A percentile compares a stretch with the other conserved stretches of the same genome.
Conservation (phyloP, 2,797 vertebrate genomes). For the Pterois miles region DNA sequence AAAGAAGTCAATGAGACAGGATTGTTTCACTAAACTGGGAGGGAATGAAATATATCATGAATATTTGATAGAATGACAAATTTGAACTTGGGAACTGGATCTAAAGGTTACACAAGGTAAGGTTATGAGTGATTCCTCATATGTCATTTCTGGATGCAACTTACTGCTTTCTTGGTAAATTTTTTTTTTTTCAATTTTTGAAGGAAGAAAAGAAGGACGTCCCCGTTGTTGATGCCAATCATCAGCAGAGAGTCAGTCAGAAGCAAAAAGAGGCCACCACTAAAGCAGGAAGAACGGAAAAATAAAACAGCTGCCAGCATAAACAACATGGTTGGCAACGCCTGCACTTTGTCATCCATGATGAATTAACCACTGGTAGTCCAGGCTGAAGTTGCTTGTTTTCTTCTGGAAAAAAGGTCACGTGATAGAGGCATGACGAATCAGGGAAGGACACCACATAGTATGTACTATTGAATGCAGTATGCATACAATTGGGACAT, state of each 20-base stretch:
- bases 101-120: not conserved
- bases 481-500: no score
- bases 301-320: not conserved
- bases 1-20: not conserved
- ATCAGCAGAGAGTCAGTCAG: not conserved
- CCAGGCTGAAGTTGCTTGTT: not conserved
- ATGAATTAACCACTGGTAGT: not conserved
- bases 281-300: not conserved
- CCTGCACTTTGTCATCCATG: not conserved
- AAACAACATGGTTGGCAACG: not conserved
- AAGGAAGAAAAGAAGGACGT: not conserved
- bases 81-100: not conserved
- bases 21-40: not conserved
- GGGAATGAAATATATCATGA: not conserved
- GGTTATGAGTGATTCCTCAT: not conserved
- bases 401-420: not conserved
- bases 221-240: not conserved
- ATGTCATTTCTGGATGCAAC: not conserved
- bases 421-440: not conserved
- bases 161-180: not conserved
- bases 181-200: not conserved
- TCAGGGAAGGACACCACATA: no score
- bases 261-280: not conserved
- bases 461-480: no score
- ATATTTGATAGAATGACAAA: not conserved